phyloP scores from a whole-genome alignment of 1,140 invertebrate genomes.

The Anoplolepis gracilipes region DNA sequence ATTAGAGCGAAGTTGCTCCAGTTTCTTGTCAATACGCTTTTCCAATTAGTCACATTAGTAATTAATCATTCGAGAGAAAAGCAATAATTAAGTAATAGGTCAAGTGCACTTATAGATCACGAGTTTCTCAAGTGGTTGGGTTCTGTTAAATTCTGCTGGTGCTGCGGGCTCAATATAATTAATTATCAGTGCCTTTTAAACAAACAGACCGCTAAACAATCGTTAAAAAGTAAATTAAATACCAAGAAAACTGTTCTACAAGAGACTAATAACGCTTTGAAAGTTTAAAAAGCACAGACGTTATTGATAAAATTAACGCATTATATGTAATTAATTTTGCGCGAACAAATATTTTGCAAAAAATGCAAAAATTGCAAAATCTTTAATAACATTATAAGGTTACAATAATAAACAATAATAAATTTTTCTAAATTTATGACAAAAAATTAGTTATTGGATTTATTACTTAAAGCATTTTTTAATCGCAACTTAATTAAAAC shows the following conservation, averaged over 20 bases:
- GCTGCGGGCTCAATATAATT: constrained; percentile 24
- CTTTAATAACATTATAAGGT: neutral
- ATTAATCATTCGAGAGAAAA: constrained; percentile 41
- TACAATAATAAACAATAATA: neutral
- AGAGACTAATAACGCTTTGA: neutral
- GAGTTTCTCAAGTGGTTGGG: constrained; percentile 26
- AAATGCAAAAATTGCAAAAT: too few relatives aligned
- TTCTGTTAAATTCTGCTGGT: neutral
- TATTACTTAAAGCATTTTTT: neutral
- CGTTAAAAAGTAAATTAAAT: constrained; percentile 39
- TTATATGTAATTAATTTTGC: constrained; percentile 1
- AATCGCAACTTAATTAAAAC: neutral
- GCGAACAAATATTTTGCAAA: neutral
- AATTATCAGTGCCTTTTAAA: constrained; percentile 32
- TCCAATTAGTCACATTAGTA: constrained; percentile 41
- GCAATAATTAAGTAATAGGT: constrained; percentile 45
- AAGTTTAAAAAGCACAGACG: neutral
- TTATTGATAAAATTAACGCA: neutral
- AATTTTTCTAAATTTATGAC: neutral
- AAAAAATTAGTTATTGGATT: neutral
- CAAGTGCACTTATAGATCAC: constrained; percentile 15
- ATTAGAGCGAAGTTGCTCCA: neutral
- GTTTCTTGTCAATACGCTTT: neutral
- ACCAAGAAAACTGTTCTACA: neutral
- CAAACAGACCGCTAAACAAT: constrained; percentile 19